A percentile compares a stretch with the other conserved stretches of the same genome.
Conservation (phyloP, 1,140 invertebrate species). For the Ladona fulva region DNA sequence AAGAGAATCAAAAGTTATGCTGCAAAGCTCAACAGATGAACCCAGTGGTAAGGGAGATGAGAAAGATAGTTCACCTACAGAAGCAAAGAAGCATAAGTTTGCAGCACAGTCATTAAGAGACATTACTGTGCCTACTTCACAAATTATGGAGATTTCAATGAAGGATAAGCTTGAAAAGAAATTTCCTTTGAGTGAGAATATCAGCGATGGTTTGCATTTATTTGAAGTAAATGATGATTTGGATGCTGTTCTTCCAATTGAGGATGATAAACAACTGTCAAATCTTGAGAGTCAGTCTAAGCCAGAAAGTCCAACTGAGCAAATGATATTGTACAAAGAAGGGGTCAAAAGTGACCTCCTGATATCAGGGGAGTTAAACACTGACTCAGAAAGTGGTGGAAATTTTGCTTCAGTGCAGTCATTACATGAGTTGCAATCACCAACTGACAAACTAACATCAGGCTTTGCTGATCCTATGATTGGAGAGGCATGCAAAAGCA, state of each 20-base stretch:
- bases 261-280: background rate
- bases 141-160: background rate
- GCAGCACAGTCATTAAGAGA: no score
- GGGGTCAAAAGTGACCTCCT: background rate
- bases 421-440: background rate
- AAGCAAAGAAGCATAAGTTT: no score
- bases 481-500: background rate
- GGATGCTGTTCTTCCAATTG: background rate
- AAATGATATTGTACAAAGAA: background rate
- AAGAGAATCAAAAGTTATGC: slow-evolving; percentile 12
- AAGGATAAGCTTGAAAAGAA: background rate
- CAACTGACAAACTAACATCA: background rate
- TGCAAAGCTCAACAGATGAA: no score
- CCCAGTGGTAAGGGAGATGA: no score
- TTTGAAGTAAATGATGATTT: background rate
- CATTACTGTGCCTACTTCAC: no score
- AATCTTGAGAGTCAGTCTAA: background rate
- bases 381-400: background rate
- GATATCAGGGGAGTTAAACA: background rate
- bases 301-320: background rate
- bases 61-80: no score
- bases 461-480: background rate
- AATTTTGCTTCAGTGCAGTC: background rate
- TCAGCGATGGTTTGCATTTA: background rate
- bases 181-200: background rate